A percentile compares a stretch with the other conserved stretches of the same genome.
Conservation (phyloP, 2,888 invertebrate genomes). For the Tetranychus piercei region DNA sequence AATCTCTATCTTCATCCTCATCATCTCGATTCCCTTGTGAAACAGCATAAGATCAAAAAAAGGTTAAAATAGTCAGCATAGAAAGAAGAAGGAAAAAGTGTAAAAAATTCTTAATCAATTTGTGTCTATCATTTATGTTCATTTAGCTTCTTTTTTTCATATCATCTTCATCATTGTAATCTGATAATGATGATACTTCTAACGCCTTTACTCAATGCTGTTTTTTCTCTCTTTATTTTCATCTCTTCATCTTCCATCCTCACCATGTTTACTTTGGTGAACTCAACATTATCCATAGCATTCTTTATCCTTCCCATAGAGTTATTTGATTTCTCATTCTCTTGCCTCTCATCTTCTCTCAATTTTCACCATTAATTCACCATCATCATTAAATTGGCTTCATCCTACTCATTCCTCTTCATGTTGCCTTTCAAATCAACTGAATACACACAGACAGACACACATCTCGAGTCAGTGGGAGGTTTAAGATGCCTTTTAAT, state of each 20-base stretch:
- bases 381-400: not conserved
- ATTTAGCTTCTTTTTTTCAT: not conserved
- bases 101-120: not conserved
- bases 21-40: not conserved
- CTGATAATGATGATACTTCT: not conserved
- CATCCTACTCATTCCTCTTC: slow-evolving; percentile 3
- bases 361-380: not conserved
- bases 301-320: not conserved
- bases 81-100: not conserved
- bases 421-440: not conserved
- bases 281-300: not conserved
- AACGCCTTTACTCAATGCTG: not conserved
- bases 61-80: not conserved
- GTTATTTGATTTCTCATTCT: not conserved
- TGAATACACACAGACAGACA: not conserved
- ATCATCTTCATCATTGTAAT: not conserved
- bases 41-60: not conserved
- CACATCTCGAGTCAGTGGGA: not conserved
- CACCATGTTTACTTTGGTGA: not conserved
- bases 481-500: not conserved
- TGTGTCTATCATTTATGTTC: not conserved
- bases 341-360: not conserved
- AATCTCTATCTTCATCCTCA: no score
- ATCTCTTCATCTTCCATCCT: not conserved
- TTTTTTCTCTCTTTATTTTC: not conserved